Percentiles rank a stretch among this genome's conserved stretches.
These are phyloP conservation scores for Pocota personata DNA, from an alignment of 2,888 invertebrate genomes.

Conservation along the genomic window DNA sequence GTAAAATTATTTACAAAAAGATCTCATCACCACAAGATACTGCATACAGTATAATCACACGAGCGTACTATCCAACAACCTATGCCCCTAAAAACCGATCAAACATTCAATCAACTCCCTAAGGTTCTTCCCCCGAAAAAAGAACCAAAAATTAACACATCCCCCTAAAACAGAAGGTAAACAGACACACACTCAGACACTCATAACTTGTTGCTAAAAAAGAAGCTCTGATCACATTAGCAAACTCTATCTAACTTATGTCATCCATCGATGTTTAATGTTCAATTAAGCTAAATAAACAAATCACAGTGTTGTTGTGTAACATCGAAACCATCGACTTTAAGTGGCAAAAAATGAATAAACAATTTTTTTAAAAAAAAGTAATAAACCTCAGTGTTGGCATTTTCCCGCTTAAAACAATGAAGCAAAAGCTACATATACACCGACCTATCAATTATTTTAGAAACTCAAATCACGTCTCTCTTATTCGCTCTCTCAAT, in stretches of 20 bases:
- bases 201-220: background rate
- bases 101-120: background rate
- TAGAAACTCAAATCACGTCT: slow-evolving; percentile 29
- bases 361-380: background rate
- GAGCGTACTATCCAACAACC: background rate
- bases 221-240: slow-evolving; percentile 33
- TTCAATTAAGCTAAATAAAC: slow-evolving; percentile 44
- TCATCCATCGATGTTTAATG: slow-evolving; percentile 39
- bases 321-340: slow-evolving; percentile 2
- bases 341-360: slow-evolving; percentile 17
- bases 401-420: slow-evolving; percentile 31
- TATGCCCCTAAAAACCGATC: background rate
- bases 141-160: background rate
- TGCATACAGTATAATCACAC: background rate
- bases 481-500: background rate
- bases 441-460: slow-evolving; percentile 27
- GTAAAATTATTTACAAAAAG: background rate
- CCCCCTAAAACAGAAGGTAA: background rate
- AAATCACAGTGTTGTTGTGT: slow-evolving; percentile 37
- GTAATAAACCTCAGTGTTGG: background rate
- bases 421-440: background rate
- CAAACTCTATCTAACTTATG: slow-evolving; percentile 50
- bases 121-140: slow-evolving; percentile 22
- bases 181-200: background rate
- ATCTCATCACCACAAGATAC: background rate